Evolutionary conservation across 2,797 vertebrate species (phyloP), one percentile per base, ranked within the genome.

Genomic region (Helicolenus hilgendorfi): DNA sequence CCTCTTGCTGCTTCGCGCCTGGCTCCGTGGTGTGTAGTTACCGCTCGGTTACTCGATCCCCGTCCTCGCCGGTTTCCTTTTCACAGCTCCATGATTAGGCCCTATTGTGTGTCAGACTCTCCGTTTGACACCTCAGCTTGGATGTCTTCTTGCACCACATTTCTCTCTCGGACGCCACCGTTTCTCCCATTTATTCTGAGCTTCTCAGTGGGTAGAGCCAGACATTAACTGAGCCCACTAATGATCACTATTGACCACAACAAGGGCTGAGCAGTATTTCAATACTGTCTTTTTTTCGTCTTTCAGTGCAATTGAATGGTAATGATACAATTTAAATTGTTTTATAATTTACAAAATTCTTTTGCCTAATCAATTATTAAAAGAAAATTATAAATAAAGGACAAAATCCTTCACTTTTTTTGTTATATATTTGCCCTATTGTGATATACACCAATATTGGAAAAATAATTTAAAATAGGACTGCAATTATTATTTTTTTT

Each of bases 61-160:
- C 1, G 80, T 83, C 88, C 88, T 92, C 68, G 56, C 89, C 65
- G 91, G 93, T 96, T 97, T 96, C 96, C 97, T 96, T 96, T 97
- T 98, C 58, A 95, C 86, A 88, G 96, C 88, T 81, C 64, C 72
- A 79, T 93, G 86, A 96, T 96, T 94, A 95, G 90, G 56, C 45
- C 90, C 87, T 96, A 80, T 97, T 96, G 96, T 94, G 88, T 96
- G 95, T 87, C 91, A 67, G 89, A 78, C 90, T 65, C 80, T 13
- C 58, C 71, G 91, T 90, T 88, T 96, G 96, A 95, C 95, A 97
- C 96, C 95, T 94, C 87, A 87, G 94, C 76, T 96, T 92, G 91
- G 94, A 83, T 96, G 27, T 96, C 95, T 22, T 63, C 70, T 56
- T 60, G 80, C 70, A 63, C 56, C 64, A 22, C 53, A 29, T 84